Conservation (phyloP, 2,888 invertebrate species). For the Pycnomerus fuliginosus region DNA sequence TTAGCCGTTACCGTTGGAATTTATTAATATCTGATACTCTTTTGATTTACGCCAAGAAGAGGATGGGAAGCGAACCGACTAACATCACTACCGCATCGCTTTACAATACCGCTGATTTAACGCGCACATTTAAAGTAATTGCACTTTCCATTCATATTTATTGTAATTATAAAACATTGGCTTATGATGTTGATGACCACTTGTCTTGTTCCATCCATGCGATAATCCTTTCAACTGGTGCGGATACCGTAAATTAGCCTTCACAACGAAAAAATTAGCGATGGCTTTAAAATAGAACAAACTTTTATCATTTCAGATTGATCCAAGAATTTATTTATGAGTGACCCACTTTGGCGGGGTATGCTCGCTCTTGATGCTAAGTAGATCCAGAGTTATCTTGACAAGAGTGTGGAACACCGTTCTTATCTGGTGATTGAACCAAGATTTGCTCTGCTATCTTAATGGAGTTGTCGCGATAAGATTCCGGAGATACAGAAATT, state of each 20-base stretch:
- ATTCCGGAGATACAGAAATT: constrained; percentile 23
- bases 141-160: constrained; percentile 28
- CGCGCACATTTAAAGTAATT: constrained; percentile 25
- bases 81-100: constrained; percentile 23
- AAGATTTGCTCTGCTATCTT: constrained; percentile 29
- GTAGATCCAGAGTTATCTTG: constrained; percentile 23
- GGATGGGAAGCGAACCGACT: constrained; percentile 11
- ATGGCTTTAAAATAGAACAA: too few relatives aligned
- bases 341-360: too few relatives aligned
- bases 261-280: too few relatives aligned
- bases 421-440: constrained; percentile 27
- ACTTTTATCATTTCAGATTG: too few relatives aligned
- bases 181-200: constrained; percentile 23
- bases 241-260: too few relatives aligned
- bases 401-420: constrained; percentile 28
- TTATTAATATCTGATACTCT: constrained; percentile 25
- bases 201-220: constrained; percentile 20
- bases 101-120: constrained; percentile 27
- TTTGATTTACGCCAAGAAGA: constrained; percentile 22
- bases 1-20: too few relatives aligned
- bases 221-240: constrained; percentile 21
- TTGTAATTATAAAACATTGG: constrained; percentile 26
- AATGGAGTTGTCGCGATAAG: constrained; percentile 30
- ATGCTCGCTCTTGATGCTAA: too few relatives aligned
- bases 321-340: too few relatives aligned